These are phyloP conservation scores for Scaptomyza polygonia DNA, from an alignment of 2,888 invertebrate species.

Conservation along the genomic window DNA sequence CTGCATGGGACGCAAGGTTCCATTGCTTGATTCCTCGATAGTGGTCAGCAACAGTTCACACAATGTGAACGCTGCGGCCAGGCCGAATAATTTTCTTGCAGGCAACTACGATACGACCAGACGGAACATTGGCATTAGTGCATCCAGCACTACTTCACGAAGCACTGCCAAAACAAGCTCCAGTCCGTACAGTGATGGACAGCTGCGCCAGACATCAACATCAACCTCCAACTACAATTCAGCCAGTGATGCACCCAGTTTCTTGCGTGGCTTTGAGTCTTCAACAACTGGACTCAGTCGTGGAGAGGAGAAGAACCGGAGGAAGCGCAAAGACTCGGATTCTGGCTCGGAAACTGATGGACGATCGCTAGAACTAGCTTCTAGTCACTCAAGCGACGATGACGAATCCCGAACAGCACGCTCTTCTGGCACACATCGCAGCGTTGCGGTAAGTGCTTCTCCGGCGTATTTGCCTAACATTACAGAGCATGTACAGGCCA, in stretches of 20 bases:
- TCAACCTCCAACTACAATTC: slow-evolving; percentile 95
- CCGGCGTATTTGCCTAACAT: slow-evolving; percentile 87
- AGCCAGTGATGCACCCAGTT: slow-evolving; percentile 91
- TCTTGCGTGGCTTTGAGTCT: slow-evolving; percentile 86
- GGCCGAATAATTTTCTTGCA: slow-evolving; percentile 82
- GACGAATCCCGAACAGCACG: slow-evolving; percentile 87
- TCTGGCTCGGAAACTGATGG: slow-evolving; percentile 93
- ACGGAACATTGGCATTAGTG: slow-evolving; percentile 95
- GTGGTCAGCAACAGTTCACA: slow-evolving; percentile 91
- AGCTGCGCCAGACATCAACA: slow-evolving; percentile 92
- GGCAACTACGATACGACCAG: slow-evolving; percentile 86
- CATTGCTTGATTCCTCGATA: slow-evolving; percentile 90
- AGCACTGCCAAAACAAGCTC: slow-evolving; percentile 97
- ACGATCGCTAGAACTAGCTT: slow-evolving; percentile 94
- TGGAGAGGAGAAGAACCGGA: slow-evolving; percentile 81
- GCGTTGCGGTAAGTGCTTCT: slow-evolving; percentile 84
- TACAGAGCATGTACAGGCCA: slow-evolving; percentile 86
- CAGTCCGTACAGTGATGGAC: slow-evolving; percentile 95
- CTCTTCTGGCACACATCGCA: slow-evolving; percentile 84
- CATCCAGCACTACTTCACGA: slow-evolving; percentile 96
- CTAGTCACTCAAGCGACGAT: slow-evolving; percentile 98
- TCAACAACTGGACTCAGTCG: slow-evolving; percentile 73
- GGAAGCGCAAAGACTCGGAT: slow-evolving; percentile 88
- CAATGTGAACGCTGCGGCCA: slow-evolving; percentile 86
- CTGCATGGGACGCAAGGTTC: slow-evolving; percentile 93